Base-by-base conservation (phyloP, 2,888 invertebrate species). In the Tenthredo notha region DNA sequence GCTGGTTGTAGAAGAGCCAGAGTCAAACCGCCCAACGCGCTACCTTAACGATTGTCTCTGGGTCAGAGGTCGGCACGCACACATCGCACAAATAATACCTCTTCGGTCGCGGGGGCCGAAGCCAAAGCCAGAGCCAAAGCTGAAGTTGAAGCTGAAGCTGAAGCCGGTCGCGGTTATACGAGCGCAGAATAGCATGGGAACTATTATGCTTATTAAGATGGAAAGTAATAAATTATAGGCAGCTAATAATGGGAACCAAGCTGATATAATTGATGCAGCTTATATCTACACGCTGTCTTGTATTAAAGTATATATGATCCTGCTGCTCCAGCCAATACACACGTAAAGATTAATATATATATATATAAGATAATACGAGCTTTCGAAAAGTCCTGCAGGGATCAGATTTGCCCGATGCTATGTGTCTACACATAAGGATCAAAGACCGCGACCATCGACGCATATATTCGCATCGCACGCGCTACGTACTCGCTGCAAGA, bases 181-280 rank as follows among this genome's bases (percentile, higher is more conserved):
- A 54, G 61, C 65, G 65, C 61, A 85, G 90, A 90, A 91, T 89
- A 89, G 89, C 90, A 91, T 92, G 92, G 91, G 92, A 92, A 93
- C 90, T 92, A 92, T 92, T 93, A 92, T 92, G 92, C 92, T 93
- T 93, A 93, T 93, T 93, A 93, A 93, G 91, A 90, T 91, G 90
- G 92, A 92, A 92, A 92, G 92, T 92, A 92, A 93, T 93, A 93
- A 92, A 93, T 93, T 93, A 93, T 91, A 91, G 90, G 85, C 89
- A 89, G 91, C 90, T 92, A 92, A 92, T 92, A 92, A 91, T 91
- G 91, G 91, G 91, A 92, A 92, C 80, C 80, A 61, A 58, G 50
- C 80, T 58, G 80, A 80, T 80, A 80, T 80, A 80, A 80, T 80
- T 80, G 80, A 80, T 80, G 80, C 80, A 61, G 58, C 80, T 58